Evolutionary conservation across 2,113 vertebrate species (phyloP).

Genomic region (Varanus komodoensis): DNA sequence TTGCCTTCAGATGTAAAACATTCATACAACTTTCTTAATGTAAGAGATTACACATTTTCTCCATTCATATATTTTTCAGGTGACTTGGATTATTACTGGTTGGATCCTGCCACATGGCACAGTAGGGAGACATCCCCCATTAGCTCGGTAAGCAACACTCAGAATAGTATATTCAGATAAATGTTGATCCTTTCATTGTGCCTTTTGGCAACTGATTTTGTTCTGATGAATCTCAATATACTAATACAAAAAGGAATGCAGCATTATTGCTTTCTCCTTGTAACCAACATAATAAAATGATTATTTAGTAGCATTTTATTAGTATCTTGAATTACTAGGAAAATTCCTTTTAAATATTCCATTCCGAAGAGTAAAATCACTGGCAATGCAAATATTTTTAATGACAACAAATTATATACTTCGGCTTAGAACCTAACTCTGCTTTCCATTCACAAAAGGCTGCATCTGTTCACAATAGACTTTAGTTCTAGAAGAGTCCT

Average conservation of each 20-base stretch:
- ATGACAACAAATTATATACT: not conserved
- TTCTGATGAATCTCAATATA: not conserved
- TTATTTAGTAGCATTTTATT: not conserved
- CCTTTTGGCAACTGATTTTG: not conserved
- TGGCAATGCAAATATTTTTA: not conserved
- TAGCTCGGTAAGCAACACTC: slow-evolving; percentile 80
- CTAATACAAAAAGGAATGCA: not conserved
- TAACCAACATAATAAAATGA: not conserved
- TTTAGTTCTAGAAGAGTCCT: not conserved
- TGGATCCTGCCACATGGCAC: slow-evolving; percentile 97
- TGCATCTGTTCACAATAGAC: not conserved
- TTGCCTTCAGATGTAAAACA: not conserved
- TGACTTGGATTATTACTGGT: slow-evolving; percentile 97
- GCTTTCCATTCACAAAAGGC: not conserved
- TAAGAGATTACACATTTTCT: slow-evolving; percentile 64
- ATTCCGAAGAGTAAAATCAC: not conserved
- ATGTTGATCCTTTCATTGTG: slow-evolving; percentile 12
- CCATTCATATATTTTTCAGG: slow-evolving; percentile 78
- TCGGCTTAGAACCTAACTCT: not conserved
- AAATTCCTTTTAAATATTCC: not conserved
- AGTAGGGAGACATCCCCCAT: slow-evolving; percentile 89
- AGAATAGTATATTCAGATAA: not conserved
- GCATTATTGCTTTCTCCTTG: not conserved
- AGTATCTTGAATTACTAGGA: not conserved
- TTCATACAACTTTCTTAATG: slow-evolving; percentile 20